Evolutionary conservation across 2,797 vertebrate species (phyloP).

Genomic region (Halcyon badia): DNA sequence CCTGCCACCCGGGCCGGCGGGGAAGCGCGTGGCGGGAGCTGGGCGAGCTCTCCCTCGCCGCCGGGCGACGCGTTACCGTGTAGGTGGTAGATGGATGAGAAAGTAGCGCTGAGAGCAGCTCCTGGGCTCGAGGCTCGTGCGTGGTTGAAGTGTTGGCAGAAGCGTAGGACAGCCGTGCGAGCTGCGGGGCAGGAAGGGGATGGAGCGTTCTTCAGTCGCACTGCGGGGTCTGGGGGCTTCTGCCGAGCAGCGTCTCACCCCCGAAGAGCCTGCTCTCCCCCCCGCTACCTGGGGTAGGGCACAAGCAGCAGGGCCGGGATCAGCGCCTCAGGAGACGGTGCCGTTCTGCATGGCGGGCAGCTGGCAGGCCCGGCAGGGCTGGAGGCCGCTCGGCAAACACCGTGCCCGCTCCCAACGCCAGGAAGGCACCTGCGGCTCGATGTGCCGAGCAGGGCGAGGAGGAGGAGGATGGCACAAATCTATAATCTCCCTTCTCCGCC

Average conservation of each 20-base stretch:
- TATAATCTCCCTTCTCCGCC: neutral
- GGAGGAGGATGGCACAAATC: neutral
- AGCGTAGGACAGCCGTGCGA: neutral
- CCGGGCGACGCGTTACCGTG: neutral
- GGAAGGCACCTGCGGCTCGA: neutral
- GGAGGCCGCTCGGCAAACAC: neutral
- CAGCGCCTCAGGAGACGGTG: neutral
- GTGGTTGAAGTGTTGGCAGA: constrained; percentile 1
- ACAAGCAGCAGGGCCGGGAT: neutral
- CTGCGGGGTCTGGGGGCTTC: neutral
- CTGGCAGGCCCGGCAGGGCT: neutral
- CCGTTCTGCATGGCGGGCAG: neutral
- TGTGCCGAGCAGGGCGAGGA: neutral
- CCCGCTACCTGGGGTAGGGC: neutral
- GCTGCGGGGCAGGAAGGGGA: fast-evolving
- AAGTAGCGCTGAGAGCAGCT: neutral
- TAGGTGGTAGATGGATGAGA: neutral
- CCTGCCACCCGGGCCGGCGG: neutral
- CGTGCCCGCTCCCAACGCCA: fast-evolving
- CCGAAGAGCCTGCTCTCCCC: neutral
- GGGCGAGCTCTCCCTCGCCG: neutral
- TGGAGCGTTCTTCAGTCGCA: fast-evolving
- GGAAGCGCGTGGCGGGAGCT: neutral
- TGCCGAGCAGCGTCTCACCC: neutral
- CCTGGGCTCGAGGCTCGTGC: neutral